A percentile compares a stretch with the other conserved stretches of the same genome.
These are phyloP conservation scores for Micromys minutus DNA, from an alignment of 2,113 vertebrate genomes.

Conservation along the genomic window DNA sequence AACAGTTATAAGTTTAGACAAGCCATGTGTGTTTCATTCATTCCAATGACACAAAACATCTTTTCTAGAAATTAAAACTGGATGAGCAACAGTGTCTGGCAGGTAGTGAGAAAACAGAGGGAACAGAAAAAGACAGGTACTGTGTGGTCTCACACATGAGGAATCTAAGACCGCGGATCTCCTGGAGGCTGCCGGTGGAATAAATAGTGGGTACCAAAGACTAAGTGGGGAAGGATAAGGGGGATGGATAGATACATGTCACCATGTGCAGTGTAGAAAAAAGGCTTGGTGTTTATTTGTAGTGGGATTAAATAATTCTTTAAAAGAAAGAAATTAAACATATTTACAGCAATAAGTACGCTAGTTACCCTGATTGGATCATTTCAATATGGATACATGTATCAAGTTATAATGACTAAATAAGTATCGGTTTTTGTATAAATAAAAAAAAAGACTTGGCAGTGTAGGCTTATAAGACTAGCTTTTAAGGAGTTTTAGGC, in stretches of 20 bases:
- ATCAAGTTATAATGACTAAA: not conserved
- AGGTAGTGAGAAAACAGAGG: not conserved
- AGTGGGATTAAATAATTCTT: not conserved
- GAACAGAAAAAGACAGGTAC: not conserved
- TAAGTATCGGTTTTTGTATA: not conserved
- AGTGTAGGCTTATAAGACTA: not conserved
- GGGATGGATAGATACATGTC: not conserved
- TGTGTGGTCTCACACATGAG: not conserved
- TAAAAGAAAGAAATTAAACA: not conserved
- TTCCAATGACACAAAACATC: not conserved
- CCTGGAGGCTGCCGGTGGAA: too few species aligned
- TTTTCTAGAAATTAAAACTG: constrained; percentile 11
- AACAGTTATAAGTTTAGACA: constrained; percentile 15
- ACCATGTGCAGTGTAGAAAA: not conserved
- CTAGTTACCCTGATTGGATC: not conserved
- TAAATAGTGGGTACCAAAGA: not conserved
- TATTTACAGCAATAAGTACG: not conserved
- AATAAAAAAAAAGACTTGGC: not conserved
- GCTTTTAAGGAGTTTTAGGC: not conserved
- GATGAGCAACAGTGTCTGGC: not conserved
- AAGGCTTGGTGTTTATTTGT: not conserved
- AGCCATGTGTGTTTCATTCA: constrained; percentile 15
- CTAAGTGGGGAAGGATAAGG: not conserved
- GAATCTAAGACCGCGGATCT: not conserved
- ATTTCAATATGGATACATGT: not conserved